Percentiles rank a stretch among this genome's conserved stretches.
phyloP scores from a whole-genome alignment of 2,797 vertebrate species.

The Sebastes alutus region DNA sequence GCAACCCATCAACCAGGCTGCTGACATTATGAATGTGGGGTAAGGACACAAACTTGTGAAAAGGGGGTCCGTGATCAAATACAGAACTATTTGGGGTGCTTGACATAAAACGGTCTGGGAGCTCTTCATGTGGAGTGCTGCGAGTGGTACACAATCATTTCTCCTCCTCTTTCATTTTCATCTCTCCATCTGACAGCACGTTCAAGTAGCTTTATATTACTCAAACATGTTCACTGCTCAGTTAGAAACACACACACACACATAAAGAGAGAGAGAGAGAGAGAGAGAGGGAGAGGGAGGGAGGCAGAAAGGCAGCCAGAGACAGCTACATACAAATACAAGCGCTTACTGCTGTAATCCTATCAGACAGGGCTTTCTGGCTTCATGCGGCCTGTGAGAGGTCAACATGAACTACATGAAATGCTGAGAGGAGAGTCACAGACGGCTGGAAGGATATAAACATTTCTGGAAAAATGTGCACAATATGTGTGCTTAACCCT shows the following conservation, averaged over 20 bases:
- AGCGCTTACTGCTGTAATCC: slow-evolving; percentile 62
- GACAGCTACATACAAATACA: slow-evolving; percentile 45
- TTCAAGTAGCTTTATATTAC: slow-evolving; percentile 61
- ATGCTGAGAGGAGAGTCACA: neutral
- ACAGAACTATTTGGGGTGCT: slow-evolving; percentile 44
- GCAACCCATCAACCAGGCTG: slow-evolving; percentile 4
- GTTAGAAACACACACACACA: slow-evolving; percentile 19
- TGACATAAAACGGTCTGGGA: slow-evolving; percentile 50
- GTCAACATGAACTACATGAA: slow-evolving; percentile 38
- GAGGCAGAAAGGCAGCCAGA: neutral
- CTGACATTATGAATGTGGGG: slow-evolving; percentile 32
- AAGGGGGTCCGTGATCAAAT: slow-evolving; percentile 42
- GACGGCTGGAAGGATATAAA: neutral
- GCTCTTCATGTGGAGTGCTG: slow-evolving; percentile 60
- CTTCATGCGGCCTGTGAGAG: slow-evolving; percentile 31
- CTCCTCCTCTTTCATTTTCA: slow-evolving; percentile 51
- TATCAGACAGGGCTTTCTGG: slow-evolving; percentile 49
- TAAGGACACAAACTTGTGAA: slow-evolving; percentile 39
- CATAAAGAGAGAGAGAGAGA: neutral
- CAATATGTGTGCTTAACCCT: neutral
- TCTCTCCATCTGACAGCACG: slow-evolving; percentile 51
- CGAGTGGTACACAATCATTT: slow-evolving; percentile 56
- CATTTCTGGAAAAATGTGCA: neutral
- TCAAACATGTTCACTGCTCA: slow-evolving; percentile 12
- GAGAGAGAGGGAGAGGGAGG: neutral